These are phyloP conservation scores for Heliconius hermathena DNA, from an alignment of 1,140 invertebrate genomes.

Conservation along the genomic window DNA sequence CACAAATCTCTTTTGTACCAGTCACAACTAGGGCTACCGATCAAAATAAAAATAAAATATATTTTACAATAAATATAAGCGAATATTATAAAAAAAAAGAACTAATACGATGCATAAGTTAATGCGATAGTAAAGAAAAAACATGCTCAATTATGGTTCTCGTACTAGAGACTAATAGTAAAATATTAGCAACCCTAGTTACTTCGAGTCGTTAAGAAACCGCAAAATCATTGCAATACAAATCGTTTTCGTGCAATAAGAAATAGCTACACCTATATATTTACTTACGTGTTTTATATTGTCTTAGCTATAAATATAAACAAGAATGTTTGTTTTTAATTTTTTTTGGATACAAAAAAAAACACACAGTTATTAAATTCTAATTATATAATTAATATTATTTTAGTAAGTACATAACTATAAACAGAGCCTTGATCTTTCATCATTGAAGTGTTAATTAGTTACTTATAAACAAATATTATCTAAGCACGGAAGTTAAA, in stretches of 20 bases:
- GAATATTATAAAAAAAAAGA: too few species aligned
- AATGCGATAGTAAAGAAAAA: too few species aligned
- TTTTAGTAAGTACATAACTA: slow-evolving; percentile 52
- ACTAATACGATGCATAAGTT: too few species aligned
- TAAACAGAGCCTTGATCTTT: slow-evolving; percentile 57
- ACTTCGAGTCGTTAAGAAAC: slow-evolving; percentile 7
- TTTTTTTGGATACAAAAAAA: slow-evolving; percentile 15
- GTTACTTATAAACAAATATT: slow-evolving; percentile 12
- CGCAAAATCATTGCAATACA: neutral
- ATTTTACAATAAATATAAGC: neutral
- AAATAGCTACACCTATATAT: neutral
- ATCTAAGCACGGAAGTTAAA: slow-evolving; percentile 42
- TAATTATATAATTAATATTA: slow-evolving; percentile 36
- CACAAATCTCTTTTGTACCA: neutral
- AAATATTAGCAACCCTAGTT: neutral
- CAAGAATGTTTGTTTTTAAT: too few species aligned
- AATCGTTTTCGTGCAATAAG: neutral
- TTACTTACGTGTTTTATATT: too few species aligned
- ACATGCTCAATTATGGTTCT: neutral
- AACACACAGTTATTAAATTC: slow-evolving; percentile 4
- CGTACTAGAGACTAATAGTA: neutral
- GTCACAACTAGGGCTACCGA: neutral
- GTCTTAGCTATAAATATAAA: too few species aligned
- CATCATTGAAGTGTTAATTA: slow-evolving; percentile 6
- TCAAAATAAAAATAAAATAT: neutral